Percentiles rank a stretch among this genome's conserved stretches.
Conservation (phyloP, 2,888 invertebrate genomes). For the Neocrepidodera transversa region DNA sequence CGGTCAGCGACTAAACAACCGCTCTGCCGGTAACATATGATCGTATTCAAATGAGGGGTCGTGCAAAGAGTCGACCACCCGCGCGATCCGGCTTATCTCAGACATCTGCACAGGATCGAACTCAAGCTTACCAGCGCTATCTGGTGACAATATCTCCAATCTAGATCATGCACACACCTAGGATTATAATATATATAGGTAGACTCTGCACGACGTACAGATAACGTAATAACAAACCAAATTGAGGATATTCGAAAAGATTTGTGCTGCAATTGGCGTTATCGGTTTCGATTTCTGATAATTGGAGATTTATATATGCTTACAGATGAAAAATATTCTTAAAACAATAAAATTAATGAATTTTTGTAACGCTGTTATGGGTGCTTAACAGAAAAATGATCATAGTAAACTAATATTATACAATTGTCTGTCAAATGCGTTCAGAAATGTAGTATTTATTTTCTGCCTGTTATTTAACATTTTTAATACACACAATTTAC, state of each 20-base stretch:
- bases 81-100: conserved; percentile 55
- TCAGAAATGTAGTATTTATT: too few relatives aligned
- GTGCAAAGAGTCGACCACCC: conserved; percentile 56
- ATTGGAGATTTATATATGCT: too few relatives aligned
- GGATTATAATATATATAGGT: conserved; percentile 55
- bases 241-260: conserved; percentile 5
- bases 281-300: not conserved
- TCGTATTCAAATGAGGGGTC: conserved; percentile 60
- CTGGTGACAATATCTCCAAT: conserved; percentile 62
- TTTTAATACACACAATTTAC: too few relatives aligned
- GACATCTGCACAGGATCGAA: conserved; percentile 53
- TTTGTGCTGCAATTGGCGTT: conserved; percentile 1
- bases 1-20: conserved; percentile 27
- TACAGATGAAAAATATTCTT: too few relatives aligned
- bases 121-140: conserved; percentile 50
- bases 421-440: too few relatives aligned
- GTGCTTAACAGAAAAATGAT: too few relatives aligned
- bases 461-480: too few relatives aligned
- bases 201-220: conserved; percentile 30
- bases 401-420: too few relatives aligned
- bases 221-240: conserved; percentile 29
- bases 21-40: conserved; percentile 54
- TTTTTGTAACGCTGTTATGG: too few relatives aligned
- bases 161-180: conserved; percentile 61
- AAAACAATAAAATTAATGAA: too few relatives aligned